Conservation (phyloP, 35 echinoderm and acorn worm species). For the Apostichopus californicus region DNA sequence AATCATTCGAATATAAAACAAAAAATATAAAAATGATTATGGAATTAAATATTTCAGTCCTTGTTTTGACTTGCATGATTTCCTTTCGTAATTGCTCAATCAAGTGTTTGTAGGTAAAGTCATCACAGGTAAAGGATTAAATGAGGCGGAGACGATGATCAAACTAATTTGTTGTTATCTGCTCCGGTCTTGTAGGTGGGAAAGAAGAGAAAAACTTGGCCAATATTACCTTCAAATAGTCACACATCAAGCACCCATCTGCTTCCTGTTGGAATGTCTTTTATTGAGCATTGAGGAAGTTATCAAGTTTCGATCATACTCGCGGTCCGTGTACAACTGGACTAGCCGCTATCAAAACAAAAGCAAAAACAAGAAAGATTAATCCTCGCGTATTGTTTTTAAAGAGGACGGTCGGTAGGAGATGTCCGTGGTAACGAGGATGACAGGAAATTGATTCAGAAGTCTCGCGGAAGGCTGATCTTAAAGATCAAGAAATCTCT, state of each 20-base stretch:
- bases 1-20: no score
- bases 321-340: no score
- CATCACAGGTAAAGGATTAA: no score
- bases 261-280: neutral
- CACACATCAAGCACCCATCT: neutral
- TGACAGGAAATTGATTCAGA: neutral
- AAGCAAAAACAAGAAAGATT: no score
- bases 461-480: neutral
- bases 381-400: no score
- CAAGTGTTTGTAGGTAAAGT: neutral
- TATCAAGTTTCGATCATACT: neutral
- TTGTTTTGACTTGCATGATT: neutral
- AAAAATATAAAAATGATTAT: no score
- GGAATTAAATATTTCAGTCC: neutral
- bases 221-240: neutral
- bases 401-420: no score
- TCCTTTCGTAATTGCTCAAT: neutral
- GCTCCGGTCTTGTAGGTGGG: no score
- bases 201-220: neutral
- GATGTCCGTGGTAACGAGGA: neutral
- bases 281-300: neutral
- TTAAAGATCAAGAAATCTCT: neutral
- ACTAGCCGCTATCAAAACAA: no score
- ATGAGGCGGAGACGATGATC: no score
- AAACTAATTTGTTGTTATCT: no score